Percentiles rank a stretch among this genome's conserved stretches.
These are phyloP conservation scores for Chaunax sp. DNA, from an alignment of 2,797 vertebrate genomes.

Conservation along the genomic window DNA sequence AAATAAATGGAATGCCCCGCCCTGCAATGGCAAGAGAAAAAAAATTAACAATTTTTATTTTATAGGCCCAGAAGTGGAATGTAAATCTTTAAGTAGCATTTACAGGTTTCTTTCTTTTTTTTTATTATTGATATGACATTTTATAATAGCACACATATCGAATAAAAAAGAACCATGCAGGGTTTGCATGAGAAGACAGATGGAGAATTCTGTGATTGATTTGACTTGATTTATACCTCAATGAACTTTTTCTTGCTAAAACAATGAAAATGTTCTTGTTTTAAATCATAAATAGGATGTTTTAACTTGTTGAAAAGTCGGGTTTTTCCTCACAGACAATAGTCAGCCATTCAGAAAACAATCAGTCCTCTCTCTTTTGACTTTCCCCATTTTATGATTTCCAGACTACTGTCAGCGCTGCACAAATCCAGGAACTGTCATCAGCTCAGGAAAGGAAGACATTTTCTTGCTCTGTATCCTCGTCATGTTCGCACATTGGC, in stretches of 20 bases:
- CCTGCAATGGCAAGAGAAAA: slow-evolving; percentile 5
- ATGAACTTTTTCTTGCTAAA: background rate
- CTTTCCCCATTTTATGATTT: slow-evolving; percentile 35
- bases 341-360: background rate
- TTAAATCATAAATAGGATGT: background rate
- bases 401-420: slow-evolving; percentile 54
- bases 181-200: background rate
- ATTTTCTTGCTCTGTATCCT: slow-evolving; percentile 79
- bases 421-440: slow-evolving; percentile 79
- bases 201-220: background rate
- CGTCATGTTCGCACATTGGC: slow-evolving; percentile 80
- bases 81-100: slow-evolving; percentile 14
- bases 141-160: background rate
- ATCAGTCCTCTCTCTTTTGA: background rate
- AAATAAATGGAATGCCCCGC: slow-evolving; percentile 14
- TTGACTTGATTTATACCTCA: background rate
- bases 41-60: slow-evolving; percentile 16
- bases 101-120: background rate
- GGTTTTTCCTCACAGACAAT: too few species aligned
- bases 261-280: background rate
- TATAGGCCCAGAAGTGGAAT: slow-evolving; percentile 11
- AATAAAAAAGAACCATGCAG: background rate
- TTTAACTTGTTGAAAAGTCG: background rate
- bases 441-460: slow-evolving; percentile 77
- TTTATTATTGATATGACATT: slow-evolving; percentile 13